Conservation (phyloP, 1,140 invertebrate genomes). For the Belonocnema kinseyi region DNA sequence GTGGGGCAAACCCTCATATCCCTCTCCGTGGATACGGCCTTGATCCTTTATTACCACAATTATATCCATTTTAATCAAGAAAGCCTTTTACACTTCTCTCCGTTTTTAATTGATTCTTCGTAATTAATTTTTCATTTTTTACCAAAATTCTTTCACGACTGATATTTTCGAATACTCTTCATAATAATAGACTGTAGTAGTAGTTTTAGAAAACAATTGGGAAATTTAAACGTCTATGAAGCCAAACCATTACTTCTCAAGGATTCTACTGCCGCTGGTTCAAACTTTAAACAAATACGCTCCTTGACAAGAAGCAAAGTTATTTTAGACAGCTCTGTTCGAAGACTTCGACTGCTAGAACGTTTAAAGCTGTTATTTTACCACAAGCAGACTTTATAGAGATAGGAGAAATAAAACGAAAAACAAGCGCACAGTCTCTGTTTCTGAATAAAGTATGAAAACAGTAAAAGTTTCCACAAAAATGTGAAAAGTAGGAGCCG, state of each 20-base stretch:
- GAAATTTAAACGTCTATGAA: neutral
- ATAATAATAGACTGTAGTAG: neutral
- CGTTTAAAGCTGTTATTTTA: constrained; percentile 26
- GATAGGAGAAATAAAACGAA: neutral
- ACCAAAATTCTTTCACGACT: no score
- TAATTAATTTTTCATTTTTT: no score
- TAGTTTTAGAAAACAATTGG: neutral
- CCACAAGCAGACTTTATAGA: neutral
- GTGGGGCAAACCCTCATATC: no score
- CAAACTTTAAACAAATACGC: constrained; percentile 29
- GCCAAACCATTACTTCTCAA: constrained; percentile 12
- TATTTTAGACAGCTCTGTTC: constrained; percentile 26
- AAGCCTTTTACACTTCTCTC: no score
- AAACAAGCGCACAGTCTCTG: neutral
- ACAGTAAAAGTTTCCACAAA: neutral
- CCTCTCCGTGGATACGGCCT: no score
- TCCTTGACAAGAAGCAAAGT: constrained; percentile 12
- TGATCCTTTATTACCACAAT: no score
- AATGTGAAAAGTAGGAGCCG: no score
- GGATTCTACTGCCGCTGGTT: constrained; percentile 6
- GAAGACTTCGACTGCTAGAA: constrained; percentile 20
- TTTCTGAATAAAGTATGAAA: neutral
- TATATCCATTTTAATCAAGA: no score
- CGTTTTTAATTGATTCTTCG: no score
- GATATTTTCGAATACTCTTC: neutral